phyloP scores from a whole-genome alignment of 2,113 vertebrate species.

The Tragelaphus scriptus region DNA sequence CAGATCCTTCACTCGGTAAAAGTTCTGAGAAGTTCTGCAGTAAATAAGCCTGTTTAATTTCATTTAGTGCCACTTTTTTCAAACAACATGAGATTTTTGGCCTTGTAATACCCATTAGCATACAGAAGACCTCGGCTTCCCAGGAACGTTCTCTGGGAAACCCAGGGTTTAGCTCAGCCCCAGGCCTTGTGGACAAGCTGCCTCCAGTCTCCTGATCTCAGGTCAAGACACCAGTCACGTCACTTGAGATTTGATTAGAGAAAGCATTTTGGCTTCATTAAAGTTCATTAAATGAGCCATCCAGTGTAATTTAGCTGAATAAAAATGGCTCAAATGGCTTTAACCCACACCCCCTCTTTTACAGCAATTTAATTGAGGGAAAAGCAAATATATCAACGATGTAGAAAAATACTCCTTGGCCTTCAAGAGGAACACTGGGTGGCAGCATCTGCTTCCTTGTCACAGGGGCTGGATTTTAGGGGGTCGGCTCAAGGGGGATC shows the following conservation, averaged over 20 bases:
- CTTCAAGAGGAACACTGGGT: neutral
- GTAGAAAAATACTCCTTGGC: constrained; percentile 13
- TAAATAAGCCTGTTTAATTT: neutral
- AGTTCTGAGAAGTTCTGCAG: neutral
- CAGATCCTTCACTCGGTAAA: neutral
- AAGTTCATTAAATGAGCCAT: constrained; percentile 82
- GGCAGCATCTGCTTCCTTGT: neutral
- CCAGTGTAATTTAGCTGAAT: constrained; percentile 81
- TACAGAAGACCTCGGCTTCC: neutral
- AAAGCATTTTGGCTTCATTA: constrained; percentile 78
- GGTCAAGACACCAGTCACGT: constrained; percentile 67
- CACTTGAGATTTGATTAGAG: constrained; percentile 84
- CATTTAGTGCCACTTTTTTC: neutral
- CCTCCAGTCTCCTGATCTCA: neutral
- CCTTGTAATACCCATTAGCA: too few relatives aligned
- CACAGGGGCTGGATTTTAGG: neutral
- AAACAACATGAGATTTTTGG: neutral
- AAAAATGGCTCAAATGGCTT: constrained; percentile 79
- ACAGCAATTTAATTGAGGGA: constrained; percentile 74
- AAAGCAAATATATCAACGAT: constrained; percentile 60
- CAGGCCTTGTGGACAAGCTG: neutral
- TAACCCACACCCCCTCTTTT: constrained; percentile 59
- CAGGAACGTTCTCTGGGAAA: neutral
- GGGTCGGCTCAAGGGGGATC: fast-evolving
- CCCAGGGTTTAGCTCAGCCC: neutral